phyloP scores from a whole-genome alignment of 2,113 vertebrate species.

The Thermophis baileyi region DNA sequence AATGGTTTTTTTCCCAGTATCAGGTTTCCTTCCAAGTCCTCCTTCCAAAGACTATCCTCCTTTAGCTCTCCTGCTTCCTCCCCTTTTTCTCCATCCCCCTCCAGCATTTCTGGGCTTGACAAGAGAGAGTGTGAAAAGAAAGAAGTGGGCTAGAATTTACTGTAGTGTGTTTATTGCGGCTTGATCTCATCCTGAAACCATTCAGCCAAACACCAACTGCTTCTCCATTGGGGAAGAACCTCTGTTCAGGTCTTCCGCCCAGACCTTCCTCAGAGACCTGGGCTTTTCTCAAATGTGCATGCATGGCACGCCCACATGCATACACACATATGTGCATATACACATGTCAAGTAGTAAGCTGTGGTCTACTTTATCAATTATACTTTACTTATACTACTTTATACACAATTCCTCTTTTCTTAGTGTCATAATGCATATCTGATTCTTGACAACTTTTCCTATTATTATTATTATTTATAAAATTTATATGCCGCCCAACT shows the following conservation, averaged over 20 bases:
- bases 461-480: too few species aligned
- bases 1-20: background rate
- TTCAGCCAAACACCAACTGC: background rate
- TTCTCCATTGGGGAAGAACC: background rate
- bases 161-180: background rate
- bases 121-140: background rate
- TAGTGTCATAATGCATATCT: background rate
- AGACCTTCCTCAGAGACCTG: background rate
- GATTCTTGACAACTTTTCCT: background rate
- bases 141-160: background rate
- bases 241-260: background rate
- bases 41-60: background rate
- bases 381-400: too few species aligned
- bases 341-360: background rate
- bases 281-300: background rate
- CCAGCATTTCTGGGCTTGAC: background rate
- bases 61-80: background rate
- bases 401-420: background rate
- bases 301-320: background rate
- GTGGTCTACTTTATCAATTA: too few species aligned
- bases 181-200: background rate
- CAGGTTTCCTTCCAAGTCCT: background rate
- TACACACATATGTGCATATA: background rate
- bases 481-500: too few species aligned
- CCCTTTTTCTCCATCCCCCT: background rate